Evolutionary conservation across 2,113 vertebrate genomes (phyloP).

Genomic region (Ctenomys sociabilis): DNA sequence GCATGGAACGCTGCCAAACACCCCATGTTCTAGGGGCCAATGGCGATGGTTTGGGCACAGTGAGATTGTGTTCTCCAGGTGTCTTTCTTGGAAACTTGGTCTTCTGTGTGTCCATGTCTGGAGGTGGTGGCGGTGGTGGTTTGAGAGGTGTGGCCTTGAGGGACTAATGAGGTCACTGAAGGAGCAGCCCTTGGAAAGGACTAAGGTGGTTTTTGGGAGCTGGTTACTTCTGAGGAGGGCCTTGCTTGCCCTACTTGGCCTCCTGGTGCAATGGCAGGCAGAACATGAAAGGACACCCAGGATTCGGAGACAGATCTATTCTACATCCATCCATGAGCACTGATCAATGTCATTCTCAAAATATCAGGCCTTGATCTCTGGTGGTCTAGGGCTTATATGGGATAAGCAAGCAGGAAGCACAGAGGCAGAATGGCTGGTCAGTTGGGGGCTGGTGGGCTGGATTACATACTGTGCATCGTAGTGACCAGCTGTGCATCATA

Average conservation of each 20-base stretch:
- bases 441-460: too few species aligned
- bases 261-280: background rate
- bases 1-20: background rate
- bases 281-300: background rate
- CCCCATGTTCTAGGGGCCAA: background rate
- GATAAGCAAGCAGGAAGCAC: background rate
- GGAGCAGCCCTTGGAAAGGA: too few species aligned
- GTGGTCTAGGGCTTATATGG: background rate
- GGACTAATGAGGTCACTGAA: background rate
- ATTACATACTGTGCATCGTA: background rate
- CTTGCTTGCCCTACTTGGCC: background rate
- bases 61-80: background rate
- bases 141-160: background rate
- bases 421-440: background rate
- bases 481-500: too few species aligned
- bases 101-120: background rate
- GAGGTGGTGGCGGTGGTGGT: background rate
- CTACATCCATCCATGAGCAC: rapidly evolving
- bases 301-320: background rate
- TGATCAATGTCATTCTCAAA: background rate
- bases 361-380: background rate
- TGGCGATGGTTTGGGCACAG: background rate
- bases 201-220: background rate
- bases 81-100: background rate
- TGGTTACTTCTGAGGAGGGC: background rate